Percentiles rank a stretch among this genome's conserved stretches.
These are phyloP conservation scores for Aplodontia rufa DNA, from an alignment of 2,113 vertebrate genomes.

Conservation along the genomic window DNA sequence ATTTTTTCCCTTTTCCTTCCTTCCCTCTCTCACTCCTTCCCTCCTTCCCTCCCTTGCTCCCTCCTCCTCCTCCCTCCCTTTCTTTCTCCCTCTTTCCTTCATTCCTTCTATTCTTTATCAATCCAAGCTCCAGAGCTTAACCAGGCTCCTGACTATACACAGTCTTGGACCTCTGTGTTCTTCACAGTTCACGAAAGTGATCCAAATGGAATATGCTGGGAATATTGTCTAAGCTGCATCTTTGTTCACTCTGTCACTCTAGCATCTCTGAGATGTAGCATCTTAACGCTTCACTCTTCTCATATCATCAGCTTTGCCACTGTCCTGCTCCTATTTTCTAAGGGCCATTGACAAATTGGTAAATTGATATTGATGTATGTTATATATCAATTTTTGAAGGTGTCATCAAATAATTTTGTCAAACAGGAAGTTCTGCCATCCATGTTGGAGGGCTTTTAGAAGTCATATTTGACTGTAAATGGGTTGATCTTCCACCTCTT, in stretches of 20 bases:
- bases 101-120: background rate
- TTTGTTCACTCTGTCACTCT: background rate
- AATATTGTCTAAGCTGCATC: background rate
- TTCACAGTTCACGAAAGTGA: background rate
- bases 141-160: background rate
- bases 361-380: slow-evolving; percentile 32
- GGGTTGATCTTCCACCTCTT: background rate
- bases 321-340: background rate
- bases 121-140: background rate
- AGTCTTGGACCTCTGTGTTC: background rate
- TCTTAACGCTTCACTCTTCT: background rate
- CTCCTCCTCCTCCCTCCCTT: rapidly evolving
- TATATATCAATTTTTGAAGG: slow-evolving; percentile 21
- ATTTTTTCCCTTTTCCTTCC: background rate
- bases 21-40: background rate
- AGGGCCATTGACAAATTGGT: slow-evolving; percentile 34
- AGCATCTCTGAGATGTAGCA: background rate
- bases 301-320: background rate
- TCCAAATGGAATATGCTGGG: background rate
- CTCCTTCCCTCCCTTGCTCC: rapidly evolving
- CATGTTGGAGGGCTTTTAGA: no score
- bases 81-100: background rate
- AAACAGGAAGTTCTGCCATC: slow-evolving; percentile 1
- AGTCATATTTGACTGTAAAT: background rate
- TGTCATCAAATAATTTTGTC: background rate